Percentiles rank a stretch among this genome's conserved stretches.
Conservation (phyloP, 2,888 invertebrate genomes). For the Dasypogon diadema region DNA sequence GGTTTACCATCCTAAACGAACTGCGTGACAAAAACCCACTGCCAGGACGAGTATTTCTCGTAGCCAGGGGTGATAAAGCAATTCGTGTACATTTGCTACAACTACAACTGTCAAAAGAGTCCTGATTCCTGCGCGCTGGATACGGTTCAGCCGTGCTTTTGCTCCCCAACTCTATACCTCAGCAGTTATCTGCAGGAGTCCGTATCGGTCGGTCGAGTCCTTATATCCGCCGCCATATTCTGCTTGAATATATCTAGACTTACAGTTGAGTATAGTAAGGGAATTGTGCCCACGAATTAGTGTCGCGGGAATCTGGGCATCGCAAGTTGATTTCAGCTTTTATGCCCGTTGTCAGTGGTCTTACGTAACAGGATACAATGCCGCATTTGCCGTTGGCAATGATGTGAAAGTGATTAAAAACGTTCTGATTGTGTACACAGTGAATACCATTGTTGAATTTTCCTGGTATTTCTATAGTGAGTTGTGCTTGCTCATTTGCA, state of each 20-base stretch:
- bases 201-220: conserved; percentile 41
- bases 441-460: conserved; percentile 9
- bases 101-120: conserved; percentile 6
- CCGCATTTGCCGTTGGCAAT: background rate
- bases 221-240: background rate
- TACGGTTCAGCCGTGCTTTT: background rate
- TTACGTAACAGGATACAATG: conserved; percentile 20
- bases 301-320: conserved; percentile 2
- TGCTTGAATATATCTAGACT: conserved; percentile 5
- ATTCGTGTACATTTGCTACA: background rate
- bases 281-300: conserved; percentile 7
- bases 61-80: background rate
- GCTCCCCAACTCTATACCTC: conserved; percentile 18
- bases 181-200: conserved; percentile 44
- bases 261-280: background rate
- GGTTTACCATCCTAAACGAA: background rate
- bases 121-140: conserved; percentile 43
- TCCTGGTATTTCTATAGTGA: conserved; percentile 11
- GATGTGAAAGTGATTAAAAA: conserved; percentile 40
- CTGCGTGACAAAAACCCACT: background rate
- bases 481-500: conserved; percentile 27
- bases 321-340: background rate
- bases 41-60: background rate
- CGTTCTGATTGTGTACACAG: conserved; percentile 29
- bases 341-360: background rate